A percentile compares a stretch with the other conserved stretches of the same genome.
phyloP scores from a whole-genome alignment of 2,113 vertebrate species.

The Lepisosteus oculatus region DNA sequence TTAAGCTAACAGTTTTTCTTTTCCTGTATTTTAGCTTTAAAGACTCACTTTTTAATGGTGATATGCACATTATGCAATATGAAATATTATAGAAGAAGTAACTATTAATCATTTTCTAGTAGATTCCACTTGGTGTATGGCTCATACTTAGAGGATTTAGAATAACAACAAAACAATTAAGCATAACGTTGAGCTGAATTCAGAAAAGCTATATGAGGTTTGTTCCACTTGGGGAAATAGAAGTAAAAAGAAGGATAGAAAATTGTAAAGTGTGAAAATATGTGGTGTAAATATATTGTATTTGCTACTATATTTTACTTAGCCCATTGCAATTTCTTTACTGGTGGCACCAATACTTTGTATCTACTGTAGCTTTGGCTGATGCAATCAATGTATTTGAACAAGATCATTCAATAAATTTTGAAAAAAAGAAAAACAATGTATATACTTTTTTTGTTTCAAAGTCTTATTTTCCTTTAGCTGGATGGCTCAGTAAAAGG shows the following conservation, averaged over 20 bases:
- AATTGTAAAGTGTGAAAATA: slow-evolving; percentile 17
- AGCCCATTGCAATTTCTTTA: slow-evolving; percentile 10
- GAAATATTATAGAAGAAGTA: not conserved
- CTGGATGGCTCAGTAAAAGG: no score
- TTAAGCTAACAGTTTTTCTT: not conserved
- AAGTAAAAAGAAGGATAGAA: not conserved
- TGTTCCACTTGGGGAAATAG: not conserved
- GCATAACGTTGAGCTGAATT: not conserved
- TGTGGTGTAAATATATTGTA: slow-evolving; percentile 23
- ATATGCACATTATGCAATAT: slow-evolving; percentile 6
- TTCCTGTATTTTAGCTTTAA: slow-evolving; percentile 13
- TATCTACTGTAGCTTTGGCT: not conserved
- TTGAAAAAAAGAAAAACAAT: not conserved
- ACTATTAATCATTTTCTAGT: not conserved
- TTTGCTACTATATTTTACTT: not conserved
- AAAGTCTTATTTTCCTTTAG: no score
- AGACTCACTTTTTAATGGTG: slow-evolving; percentile 8
- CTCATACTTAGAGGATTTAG: not conserved
- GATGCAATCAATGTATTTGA: slow-evolving; percentile 21
- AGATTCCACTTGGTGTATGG: not conserved
- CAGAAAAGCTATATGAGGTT: no score
- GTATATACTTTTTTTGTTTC: no score
- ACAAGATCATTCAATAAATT: slow-evolving; percentile 17
- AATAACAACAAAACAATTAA: not conserved
- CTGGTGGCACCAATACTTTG: slow-evolving; percentile 2